Conservation (phyloP, 2,797 vertebrate genomes). For the Periophthalmus magnuspinnatus region DNA sequence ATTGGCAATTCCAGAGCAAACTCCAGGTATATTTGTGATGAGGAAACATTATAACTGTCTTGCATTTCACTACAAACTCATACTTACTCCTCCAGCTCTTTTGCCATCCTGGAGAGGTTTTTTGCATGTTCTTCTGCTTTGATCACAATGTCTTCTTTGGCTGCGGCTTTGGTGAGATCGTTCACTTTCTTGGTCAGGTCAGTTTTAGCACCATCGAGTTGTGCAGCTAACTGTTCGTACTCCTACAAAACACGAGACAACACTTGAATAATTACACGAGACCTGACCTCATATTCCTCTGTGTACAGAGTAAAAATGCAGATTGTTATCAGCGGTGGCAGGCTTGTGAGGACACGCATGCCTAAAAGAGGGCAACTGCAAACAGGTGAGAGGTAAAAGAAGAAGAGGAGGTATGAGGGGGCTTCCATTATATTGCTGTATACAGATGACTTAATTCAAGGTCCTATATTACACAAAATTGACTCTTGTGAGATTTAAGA, state of each 20-base stretch:
- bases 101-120: constrained; percentile 79
- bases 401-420: no score
- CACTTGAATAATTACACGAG: constrained; percentile 7
- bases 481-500: no score
- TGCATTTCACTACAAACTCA: not conserved
- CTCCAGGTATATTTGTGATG: no score
- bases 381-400: not conserved
- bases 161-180: constrained; percentile 76
- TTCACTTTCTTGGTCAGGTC: constrained; percentile 85
- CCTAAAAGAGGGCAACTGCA: constrained; percentile 8
- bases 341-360: constrained; percentile 40
- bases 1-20: no score
- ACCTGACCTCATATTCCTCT: constrained; percentile 14
- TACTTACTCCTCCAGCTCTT: constrained; percentile 80
- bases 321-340: constrained; percentile 39
- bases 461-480: not conserved
- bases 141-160: constrained; percentile 80
- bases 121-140: constrained; percentile 86
- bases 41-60: no score
- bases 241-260: constrained; percentile 74
- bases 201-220: constrained; percentile 86
- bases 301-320: constrained; percentile 21
- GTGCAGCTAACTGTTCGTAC: constrained; percentile 84
- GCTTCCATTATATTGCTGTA: not conserved
- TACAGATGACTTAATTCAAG: not conserved